A percentile compares a stretch with the other conserved stretches of the same genome.
Conservation (phyloP, 2,888 invertebrate species). For the Lucinisca nassula region DNA sequence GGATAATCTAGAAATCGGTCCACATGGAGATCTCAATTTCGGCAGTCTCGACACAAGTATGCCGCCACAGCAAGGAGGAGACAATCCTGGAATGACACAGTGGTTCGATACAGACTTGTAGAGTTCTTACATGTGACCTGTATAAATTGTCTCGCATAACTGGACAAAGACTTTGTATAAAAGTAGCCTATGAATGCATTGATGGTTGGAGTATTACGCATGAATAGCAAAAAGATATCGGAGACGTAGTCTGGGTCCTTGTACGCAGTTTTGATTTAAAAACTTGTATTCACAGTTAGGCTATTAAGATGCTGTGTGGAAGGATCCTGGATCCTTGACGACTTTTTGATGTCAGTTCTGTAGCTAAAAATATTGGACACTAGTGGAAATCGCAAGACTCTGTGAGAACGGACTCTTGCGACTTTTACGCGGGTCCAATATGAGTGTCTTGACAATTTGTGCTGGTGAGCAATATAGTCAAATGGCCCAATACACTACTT, state of each 20-base stretch:
- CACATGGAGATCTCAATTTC: conserved; percentile 92
- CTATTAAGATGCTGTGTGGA: no score
- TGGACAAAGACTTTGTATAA: background rate
- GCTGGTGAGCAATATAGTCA: no score
- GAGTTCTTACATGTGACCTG: conserved; percentile 5
- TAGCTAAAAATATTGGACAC: no score
- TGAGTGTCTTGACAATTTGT: no score
- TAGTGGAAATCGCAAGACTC: no score
- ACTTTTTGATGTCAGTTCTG: background rate
- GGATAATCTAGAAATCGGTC: conserved; percentile 89
- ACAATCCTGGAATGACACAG: conserved; percentile 94
- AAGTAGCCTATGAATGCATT: background rate
- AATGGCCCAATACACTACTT: no score
- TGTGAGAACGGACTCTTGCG: no score
- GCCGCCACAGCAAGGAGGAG: conserved; percentile 89
- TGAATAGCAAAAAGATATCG: background rate
- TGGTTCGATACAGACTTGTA: conserved; percentile 99
- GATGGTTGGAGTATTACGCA: no score
- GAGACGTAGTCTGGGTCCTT: background rate
- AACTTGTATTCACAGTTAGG: no score
- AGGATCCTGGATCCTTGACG: background rate
- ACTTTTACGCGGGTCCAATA: no score
- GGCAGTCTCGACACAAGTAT: conserved; percentile 91
- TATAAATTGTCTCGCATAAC: background rate
- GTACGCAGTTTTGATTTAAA: no score